A percentile compares a stretch with the other conserved stretches of the same genome.
Evolutionary conservation across 2,113 vertebrate species (phyloP).

Genomic region (Eretmochelys imbricata): DNA sequence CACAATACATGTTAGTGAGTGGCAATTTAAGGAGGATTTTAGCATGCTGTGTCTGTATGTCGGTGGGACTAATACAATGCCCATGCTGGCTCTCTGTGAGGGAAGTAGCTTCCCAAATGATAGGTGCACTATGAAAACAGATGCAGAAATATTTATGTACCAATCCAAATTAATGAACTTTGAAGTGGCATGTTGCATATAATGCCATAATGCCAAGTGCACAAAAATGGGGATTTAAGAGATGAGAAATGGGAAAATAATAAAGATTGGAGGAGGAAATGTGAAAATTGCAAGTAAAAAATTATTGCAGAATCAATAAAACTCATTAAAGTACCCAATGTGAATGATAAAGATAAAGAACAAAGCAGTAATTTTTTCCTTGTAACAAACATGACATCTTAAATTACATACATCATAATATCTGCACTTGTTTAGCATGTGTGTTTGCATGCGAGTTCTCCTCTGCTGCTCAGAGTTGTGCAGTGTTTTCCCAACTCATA

Average conservation of each 20-base stretch:
- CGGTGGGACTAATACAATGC: neutral
- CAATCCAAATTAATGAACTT: neutral
- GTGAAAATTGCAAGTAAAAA: neutral
- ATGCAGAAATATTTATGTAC: neutral
- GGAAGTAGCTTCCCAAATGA: neutral
- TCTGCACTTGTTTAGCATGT: constrained; percentile 33
- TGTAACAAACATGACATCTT: constrained; percentile 49
- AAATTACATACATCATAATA: constrained; percentile 24
- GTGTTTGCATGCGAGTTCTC: constrained; percentile 59
- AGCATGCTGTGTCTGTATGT: neutral
- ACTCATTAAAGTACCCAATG: neutral
- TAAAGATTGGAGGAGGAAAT: neutral
- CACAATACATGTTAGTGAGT: neutral
- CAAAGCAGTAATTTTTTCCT: neutral
- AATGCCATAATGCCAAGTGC: neutral
- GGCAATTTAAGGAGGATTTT: neutral
- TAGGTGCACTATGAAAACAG: neutral
- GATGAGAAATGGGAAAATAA: neutral
- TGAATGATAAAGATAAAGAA: constrained; percentile 24
- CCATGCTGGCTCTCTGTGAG: neutral
- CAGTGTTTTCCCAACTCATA: constrained; percentile 13
- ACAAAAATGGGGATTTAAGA: neutral
- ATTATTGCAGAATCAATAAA: neutral
- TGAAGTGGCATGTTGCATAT: neutral
- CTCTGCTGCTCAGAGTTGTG: constrained; percentile 38